These are phyloP conservation scores for Gadopsis marmoratus DNA, from an alignment of 2,797 vertebrate species.

Conservation along the genomic window DNA sequence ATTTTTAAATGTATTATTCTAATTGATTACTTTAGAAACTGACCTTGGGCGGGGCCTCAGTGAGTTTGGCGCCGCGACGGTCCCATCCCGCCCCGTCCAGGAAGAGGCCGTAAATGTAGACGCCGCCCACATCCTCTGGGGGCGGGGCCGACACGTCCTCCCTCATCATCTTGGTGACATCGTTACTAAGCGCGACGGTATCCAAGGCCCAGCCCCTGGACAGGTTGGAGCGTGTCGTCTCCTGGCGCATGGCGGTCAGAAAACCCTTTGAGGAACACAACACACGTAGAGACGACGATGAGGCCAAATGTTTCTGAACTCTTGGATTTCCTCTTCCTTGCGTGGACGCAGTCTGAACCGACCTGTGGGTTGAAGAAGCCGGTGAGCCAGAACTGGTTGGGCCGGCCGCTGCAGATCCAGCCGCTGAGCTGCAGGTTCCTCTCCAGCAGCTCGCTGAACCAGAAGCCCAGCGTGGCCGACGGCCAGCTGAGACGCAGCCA, in stretches of 20 bases:
- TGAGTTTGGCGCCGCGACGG: constrained; percentile 80
- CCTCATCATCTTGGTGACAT: constrained; percentile 90
- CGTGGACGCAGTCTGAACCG: rapidly evolving
- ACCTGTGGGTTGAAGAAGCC: constrained; percentile 93
- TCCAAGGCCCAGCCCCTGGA: constrained; percentile 89
- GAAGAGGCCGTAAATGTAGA: constrained; percentile 89
- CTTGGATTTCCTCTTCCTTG: neutral
- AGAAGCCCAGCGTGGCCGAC: constrained; percentile 89
- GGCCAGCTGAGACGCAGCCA: constrained; percentile 91
- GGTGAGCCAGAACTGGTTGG: constrained; percentile 90
- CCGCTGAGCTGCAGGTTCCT: constrained; percentile 88
- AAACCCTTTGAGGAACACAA: constrained; percentile 78
- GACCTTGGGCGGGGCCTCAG: constrained; percentile 85
- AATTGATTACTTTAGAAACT: neutral
- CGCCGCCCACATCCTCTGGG: constrained; percentile 86
- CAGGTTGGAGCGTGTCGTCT: constrained; percentile 87
- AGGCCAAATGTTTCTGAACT: neutral
- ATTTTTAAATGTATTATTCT: neutral
- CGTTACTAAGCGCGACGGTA: constrained; percentile 85
- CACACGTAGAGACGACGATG: too few relatives aligned
- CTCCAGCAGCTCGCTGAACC: constrained; percentile 91
- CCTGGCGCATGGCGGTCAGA: constrained; percentile 89
- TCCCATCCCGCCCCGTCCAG: constrained; percentile 91
- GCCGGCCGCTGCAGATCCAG: constrained; percentile 86
- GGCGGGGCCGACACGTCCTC: constrained; percentile 87